Evolutionary conservation across 2,113 vertebrate species (phyloP).

Genomic region (Caretta caretta): DNA sequence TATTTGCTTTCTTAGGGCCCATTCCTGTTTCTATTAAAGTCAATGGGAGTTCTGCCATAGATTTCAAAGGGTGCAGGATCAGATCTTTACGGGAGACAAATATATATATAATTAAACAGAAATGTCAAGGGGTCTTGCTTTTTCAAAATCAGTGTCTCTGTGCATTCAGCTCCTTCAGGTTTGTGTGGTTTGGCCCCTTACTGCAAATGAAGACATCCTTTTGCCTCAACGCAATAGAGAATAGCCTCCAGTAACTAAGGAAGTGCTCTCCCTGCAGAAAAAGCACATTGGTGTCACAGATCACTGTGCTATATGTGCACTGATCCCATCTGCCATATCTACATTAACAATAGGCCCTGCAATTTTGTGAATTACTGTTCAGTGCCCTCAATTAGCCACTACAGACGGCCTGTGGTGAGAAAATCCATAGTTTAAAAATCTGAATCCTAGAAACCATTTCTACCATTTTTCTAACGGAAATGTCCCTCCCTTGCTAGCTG

Average conservation of each 20-base stretch:
- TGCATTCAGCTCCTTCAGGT: not conserved
- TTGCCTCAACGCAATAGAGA: not conserved
- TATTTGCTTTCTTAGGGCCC: not conserved
- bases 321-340: not conserved
- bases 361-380: not conserved
- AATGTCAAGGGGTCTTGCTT: not conserved
- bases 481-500: not conserved
- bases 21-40: not conserved
- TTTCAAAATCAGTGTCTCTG: not conserved
- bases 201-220: not conserved
- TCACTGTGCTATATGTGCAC: not conserved
- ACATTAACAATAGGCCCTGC: not conserved
- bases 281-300: not conserved
- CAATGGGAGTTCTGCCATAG: not conserved
- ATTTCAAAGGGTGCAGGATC: not conserved
- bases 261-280: not conserved
- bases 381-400: not conserved
- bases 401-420: not conserved
- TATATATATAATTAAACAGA: not conserved
- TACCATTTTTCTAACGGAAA: not conserved
- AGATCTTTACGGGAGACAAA: not conserved
- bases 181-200: not conserved
- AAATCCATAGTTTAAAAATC: not conserved
- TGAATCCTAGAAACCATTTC: slow-evolving; percentile 11
- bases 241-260: not conserved